Base-by-base conservation (phyloP, 2,888 invertebrate genomes). In the Dinocampus coccinellae region DNA sequence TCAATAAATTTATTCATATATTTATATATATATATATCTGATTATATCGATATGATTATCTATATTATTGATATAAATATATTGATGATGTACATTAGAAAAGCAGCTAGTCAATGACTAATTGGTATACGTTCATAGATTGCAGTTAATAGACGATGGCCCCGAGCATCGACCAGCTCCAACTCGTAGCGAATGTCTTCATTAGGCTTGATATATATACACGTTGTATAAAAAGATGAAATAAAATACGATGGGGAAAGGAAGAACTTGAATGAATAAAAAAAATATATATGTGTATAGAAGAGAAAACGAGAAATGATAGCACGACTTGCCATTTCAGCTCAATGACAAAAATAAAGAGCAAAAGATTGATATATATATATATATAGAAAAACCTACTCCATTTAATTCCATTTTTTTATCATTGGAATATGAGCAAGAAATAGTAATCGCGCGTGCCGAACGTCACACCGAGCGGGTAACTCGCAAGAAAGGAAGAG, bases 401-500 rank as follows among this genome's bases (percentile, higher is more conserved):
- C 60, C 61, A 58, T 70, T 67, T 53, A 29, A 60, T 70, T 60
- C 33, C 22, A 63, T 47, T 16, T 47, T 29, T 60, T 70, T 10
- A 53, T n/a, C n/a, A 62, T 29, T 29, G 64, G 34, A 52, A 26
- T 62, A 58, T 36, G 65, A 71, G 26, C 61, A 73, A 74, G 73
- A 75, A 75, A 58, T n/a, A 70, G 73, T 70, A 70, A 33, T 65
- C 72, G 70, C 75, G 71, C 77, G 75, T 73, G 74, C 70, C 73
- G 33, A 55, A 69, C 22, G 61, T 52, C 52, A 66, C 57, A 60
- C 74, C 20, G 65, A 36, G 57, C 62, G 69, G 69, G 66, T 58
- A 71, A 58, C 72, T 64, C 58, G 70, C 77, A 80, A 83, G 79
- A 82, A 79, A 79, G 75, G 72, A 76, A 75, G 6, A 47, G 47